A percentile compares a stretch with the other conserved stretches of the same genome.
phyloP scores from a whole-genome alignment of 2,888 invertebrate species.

The Lobophora halterata region DNA sequence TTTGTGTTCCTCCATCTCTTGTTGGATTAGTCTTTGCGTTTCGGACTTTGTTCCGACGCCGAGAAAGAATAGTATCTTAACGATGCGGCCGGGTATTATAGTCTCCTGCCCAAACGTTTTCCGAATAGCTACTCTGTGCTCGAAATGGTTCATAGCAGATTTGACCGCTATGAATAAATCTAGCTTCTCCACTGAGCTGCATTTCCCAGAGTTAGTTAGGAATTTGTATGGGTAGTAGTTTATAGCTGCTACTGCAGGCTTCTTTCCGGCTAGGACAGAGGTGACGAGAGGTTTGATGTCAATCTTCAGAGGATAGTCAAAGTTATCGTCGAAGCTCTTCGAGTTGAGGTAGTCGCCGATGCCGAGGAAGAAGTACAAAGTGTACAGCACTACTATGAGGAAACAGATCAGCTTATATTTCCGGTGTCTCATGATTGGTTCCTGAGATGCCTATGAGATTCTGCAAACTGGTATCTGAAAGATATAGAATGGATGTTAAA shows the following conservation, averaged over 20 bases:
- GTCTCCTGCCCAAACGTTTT: conserved; percentile 91
- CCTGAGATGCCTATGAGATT: conserved; percentile 33
- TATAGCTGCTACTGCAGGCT: conserved; percentile 82
- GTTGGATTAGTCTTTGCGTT: conserved; percentile 79
- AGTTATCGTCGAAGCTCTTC: conserved; percentile 84
- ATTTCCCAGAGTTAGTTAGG: conserved; percentile 68
- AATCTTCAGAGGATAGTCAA: conserved; percentile 89
- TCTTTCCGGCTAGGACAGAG: conserved; percentile 80
- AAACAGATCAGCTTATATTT: conserved; percentile 66
- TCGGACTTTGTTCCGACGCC: conserved; percentile 78
- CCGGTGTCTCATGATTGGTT: conserved; percentile 52
- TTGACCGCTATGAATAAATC: conserved; percentile 90
- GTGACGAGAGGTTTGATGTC: conserved; percentile 83
- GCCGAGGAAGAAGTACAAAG: conserved; percentile 81
- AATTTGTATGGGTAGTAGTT: conserved; percentile 86
- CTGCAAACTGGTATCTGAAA: conserved; percentile 19
- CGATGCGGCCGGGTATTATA: conserved; percentile 87
- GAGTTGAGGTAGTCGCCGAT: conserved; percentile 87
- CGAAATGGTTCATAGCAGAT: conserved; percentile 86
- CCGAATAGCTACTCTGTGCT: conserved; percentile 86
- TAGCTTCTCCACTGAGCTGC: conserved; percentile 75
- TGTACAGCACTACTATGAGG: conserved; percentile 44
- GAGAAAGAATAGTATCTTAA: conserved; percentile 88
- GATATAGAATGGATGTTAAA: no score
- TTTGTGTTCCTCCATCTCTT: conserved; percentile 84